phyloP scores from a whole-genome alignment of 1,140 invertebrate genomes.

The Cydia amplana region DNA sequence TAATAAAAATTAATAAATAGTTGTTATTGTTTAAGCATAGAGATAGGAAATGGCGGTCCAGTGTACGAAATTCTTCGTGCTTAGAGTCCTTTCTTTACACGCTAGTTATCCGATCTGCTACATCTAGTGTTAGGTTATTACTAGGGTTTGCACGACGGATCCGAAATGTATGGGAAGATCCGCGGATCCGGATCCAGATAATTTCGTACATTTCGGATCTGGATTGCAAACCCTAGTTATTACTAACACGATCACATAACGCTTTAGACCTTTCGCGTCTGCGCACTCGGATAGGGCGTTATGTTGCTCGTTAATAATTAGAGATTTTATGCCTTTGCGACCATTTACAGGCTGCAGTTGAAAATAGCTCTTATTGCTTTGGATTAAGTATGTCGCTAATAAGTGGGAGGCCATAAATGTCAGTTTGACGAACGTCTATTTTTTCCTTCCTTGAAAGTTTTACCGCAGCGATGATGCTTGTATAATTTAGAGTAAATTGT shows the following conservation, averaged over 20 bases:
- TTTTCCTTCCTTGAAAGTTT: neutral
- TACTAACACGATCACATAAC: neutral
- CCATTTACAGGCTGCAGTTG: neutral
- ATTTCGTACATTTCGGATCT: too few species aligned
- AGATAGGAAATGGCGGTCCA: too few species aligned
- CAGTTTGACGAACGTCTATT: neutral
- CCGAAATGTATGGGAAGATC: too few species aligned
- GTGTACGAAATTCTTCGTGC: too few species aligned
- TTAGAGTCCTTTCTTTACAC: too few species aligned
- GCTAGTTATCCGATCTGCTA: neutral
- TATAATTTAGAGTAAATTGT: neutral
- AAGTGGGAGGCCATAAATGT: neutral
- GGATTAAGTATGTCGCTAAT: neutral
- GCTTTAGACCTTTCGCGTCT: neutral
- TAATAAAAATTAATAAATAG: too few species aligned
- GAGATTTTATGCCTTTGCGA: conserved; percentile 25
- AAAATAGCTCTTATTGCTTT: neutral
- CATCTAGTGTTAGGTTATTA: neutral
- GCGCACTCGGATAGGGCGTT: conserved; percentile 6
- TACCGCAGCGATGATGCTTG: neutral
- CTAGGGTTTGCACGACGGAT: too few species aligned
- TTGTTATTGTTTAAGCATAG: too few species aligned
- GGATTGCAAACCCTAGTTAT: too few species aligned
- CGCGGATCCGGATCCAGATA: too few species aligned
- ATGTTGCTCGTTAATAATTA: conserved; percentile 32